Evolutionary conservation across 1,140 invertebrate species (phyloP).

Genomic region (Hyphantria cunea): DNA sequence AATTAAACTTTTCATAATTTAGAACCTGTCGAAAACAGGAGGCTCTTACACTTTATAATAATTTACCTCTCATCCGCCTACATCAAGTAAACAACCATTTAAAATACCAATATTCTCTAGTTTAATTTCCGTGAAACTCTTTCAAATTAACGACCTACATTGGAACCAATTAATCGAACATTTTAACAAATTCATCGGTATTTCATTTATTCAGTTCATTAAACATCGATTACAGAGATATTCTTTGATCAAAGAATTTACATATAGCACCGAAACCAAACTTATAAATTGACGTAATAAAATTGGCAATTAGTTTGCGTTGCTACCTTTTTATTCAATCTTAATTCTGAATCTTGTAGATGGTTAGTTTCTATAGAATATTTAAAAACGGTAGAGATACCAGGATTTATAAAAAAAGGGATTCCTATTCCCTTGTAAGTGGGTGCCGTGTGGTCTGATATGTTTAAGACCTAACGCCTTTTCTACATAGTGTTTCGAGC

Average conservation of each 20-base stretch:
- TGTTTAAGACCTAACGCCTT: too few relatives aligned
- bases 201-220: neutral
- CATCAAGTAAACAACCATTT: too few relatives aligned
- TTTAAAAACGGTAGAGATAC: too few relatives aligned
- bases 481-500: too few relatives aligned
- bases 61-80: too few relatives aligned
- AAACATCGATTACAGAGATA: neutral
- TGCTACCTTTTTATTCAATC: too few relatives aligned
- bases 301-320: neutral
- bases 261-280: neutral
- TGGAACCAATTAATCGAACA: neutral
- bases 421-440: too few relatives aligned
- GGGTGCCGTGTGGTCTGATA: too few relatives aligned
- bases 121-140: neutral
- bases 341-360: too few relatives aligned
- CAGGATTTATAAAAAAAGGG: too few relatives aligned
- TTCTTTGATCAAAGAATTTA: conserved; percentile 1
- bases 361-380: too few relatives aligned
- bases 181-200: conserved; percentile 3
- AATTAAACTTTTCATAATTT: neutral
- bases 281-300: neutral
- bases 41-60: too few relatives aligned
- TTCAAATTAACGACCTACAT: neutral
- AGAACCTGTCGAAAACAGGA: neutral
- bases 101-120: neutral